A percentile compares a stretch with the other conserved stretches of the same genome.
phyloP scores from a whole-genome alignment of 2,797 vertebrate genomes.

The Toxotes lorentzi region DNA sequence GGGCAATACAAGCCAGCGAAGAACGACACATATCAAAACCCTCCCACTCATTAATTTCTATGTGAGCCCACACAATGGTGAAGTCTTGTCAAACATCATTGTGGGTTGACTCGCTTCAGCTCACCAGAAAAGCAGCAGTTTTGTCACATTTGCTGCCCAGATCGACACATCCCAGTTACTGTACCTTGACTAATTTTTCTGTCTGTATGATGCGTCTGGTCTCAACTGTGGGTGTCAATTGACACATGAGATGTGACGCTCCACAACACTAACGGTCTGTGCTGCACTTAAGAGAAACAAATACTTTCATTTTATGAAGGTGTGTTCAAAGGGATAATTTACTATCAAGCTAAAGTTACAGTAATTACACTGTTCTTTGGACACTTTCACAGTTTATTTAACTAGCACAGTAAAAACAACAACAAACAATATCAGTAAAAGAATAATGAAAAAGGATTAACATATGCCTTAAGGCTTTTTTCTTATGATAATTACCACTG shows the following conservation, averaged over 20 bases:
- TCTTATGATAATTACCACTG: constrained; percentile 55
- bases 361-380: constrained; percentile 42
- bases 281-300: constrained; percentile 19
- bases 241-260: not conserved
- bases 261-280: not conserved
- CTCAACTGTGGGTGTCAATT: not conserved
- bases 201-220: not conserved
- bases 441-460: constrained; percentile 33
- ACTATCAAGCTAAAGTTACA: constrained; percentile 21
- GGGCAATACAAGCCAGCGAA: not conserved
- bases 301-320: constrained; percentile 17
- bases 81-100: constrained; percentile 19
- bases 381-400: constrained; percentile 35
- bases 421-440: constrained; percentile 43
- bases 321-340: constrained; percentile 31
- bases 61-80: constrained; percentile 6
- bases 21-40: constrained; percentile 19
- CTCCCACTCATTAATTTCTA: constrained; percentile 12
- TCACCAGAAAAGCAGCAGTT: constrained; percentile 12
- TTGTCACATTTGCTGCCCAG: constrained; percentile 9
- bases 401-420: constrained; percentile 15
- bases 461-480: constrained; percentile 50
- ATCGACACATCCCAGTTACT: not conserved
- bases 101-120: not conserved
- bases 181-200: not conserved